Evolutionary conservation across 2,797 vertebrate genomes (phyloP).

Genomic region (Mycteria americana): DNA sequence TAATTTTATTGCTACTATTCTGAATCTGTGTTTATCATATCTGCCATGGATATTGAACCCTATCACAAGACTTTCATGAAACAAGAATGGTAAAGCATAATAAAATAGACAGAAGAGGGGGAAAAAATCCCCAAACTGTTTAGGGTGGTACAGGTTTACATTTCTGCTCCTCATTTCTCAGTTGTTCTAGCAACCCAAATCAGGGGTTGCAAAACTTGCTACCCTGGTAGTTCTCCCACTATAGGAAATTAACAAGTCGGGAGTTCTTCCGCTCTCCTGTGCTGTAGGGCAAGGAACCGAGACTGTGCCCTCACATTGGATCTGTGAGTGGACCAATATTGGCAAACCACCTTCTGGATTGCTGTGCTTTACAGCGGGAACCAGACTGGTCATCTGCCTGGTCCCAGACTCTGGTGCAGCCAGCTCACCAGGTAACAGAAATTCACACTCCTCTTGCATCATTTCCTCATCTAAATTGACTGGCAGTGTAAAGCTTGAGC

Average conservation of each 20-base stretch:
- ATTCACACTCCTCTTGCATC: not conserved
- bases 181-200: not conserved
- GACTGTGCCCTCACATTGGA: rapidly evolving
- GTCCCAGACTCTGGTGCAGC: not conserved
- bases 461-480: not conserved
- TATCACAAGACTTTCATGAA: not conserved
- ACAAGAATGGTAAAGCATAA: not conserved
- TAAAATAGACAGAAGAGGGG: not conserved
- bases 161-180: not conserved
- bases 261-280: not conserved
- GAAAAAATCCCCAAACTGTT: not conserved
- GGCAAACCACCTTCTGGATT: not conserved
- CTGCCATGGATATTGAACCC: not conserved
- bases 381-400: not conserved
- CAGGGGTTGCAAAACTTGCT: not conserved
- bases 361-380: not conserved
- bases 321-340: not conserved
- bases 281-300: not conserved
- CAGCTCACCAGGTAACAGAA: not conserved
- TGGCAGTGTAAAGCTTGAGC: not conserved
- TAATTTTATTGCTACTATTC: not conserved
- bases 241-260: not conserved
- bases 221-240: not conserved
- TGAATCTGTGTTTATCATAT: not conserved
- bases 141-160: not conserved